Conservation (phyloP, 2,797 vertebrate species). For the Gymnopithys bicolor region DNA sequence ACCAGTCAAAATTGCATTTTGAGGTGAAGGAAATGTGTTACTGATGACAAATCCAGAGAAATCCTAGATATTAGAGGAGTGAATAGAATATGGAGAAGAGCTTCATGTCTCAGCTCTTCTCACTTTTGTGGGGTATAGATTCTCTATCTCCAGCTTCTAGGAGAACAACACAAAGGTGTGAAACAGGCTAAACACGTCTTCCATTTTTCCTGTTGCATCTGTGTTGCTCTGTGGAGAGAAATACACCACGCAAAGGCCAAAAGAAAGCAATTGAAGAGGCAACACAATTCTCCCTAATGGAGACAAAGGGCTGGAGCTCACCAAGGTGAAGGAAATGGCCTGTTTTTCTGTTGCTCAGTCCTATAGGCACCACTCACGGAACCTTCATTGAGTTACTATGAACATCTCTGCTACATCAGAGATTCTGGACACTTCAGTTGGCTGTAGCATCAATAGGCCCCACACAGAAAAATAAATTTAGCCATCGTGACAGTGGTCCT, state of each 20-base stretch:
- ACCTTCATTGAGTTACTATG: not conserved
- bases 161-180: not conserved
- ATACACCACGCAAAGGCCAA: not conserved
- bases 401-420: not conserved
- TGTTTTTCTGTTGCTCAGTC: rapidly evolving
- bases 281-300: not conserved
- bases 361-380: not conserved
- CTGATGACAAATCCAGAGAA: not conserved
- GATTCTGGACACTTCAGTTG: not conserved
- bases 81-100: not conserved
- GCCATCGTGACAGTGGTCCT: not conserved
- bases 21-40: not conserved
- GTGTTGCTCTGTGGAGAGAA: not conserved
- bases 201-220: not conserved
- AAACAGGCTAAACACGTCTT: not conserved
- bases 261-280: not conserved
- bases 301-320: not conserved
- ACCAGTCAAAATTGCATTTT: not conserved
- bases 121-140: not conserved
- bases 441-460: not conserved
- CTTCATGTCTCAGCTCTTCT: not conserved
- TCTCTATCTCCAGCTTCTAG: not conserved
- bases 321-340: not conserved
- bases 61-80: not conserved
- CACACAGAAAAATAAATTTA: not conserved